Conservation (phyloP, 2,888 invertebrate genomes). For the Alloplasta piceator region DNA sequence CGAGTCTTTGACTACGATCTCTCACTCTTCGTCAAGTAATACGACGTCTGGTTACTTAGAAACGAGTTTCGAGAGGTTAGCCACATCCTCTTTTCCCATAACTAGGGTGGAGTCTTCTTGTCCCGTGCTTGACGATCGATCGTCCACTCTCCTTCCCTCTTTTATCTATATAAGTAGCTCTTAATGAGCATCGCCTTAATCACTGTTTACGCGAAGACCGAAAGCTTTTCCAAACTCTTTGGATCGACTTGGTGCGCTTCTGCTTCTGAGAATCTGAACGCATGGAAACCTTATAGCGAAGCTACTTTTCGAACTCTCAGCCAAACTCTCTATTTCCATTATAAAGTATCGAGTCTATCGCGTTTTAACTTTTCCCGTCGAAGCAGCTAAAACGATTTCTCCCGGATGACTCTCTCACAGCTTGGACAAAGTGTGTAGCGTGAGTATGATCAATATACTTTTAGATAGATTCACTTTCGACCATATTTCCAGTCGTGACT, state of each 20-base stretch:
- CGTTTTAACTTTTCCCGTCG: slow-evolving; percentile 39
- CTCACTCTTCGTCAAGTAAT: slow-evolving; percentile 27
- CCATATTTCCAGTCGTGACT: background rate
- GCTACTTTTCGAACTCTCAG: background rate
- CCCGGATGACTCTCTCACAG: background rate
- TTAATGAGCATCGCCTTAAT: slow-evolving; percentile 61
- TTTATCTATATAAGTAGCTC: slow-evolving; percentile 49
- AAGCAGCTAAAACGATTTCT: slow-evolving; percentile 34
- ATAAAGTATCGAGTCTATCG: slow-evolving; percentile 43
- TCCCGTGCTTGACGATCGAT: slow-evolving; percentile 5
- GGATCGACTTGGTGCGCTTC: slow-evolving; percentile 25
- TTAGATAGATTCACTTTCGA: background rate
- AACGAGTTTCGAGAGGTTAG: slow-evolving; percentile 48
- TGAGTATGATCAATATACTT: too few relatives aligned
- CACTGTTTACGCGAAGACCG: slow-evolving; percentile 46
- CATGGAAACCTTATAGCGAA: background rate
- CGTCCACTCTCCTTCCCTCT: slow-evolving; percentile 36
- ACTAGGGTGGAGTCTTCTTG: background rate
- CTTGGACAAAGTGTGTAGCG: background rate
- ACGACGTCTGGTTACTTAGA: slow-evolving; percentile 55
- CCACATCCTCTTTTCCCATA: slow-evolving; percentile 14
- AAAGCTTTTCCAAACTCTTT: slow-evolving; percentile 42
- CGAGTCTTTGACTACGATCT: slow-evolving; percentile 3
- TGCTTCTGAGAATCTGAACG: slow-evolving; percentile 27
- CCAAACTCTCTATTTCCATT: slow-evolving; percentile 41